Evolutionary conservation across 2,797 vertebrate genomes (phyloP).

Genomic region (Gambusia yucatana): DNA sequence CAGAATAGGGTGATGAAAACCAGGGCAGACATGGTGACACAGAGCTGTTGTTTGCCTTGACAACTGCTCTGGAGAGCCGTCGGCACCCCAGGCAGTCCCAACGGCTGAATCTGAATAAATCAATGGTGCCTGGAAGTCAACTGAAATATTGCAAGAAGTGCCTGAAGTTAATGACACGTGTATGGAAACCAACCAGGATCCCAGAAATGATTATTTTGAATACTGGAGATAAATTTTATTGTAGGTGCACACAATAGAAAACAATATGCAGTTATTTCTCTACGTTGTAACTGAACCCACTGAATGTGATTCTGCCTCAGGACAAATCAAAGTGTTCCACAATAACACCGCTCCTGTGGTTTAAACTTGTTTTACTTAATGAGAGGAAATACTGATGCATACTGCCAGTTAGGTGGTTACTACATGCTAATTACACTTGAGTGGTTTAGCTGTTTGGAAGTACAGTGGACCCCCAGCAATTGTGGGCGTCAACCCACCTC

Average conservation of each 20-base stretch:
- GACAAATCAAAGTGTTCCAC: not conserved
- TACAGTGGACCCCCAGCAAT: too few relatives aligned
- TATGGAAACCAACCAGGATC: not conserved
- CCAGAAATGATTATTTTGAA: not conserved
- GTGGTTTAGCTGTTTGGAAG: too few relatives aligned
- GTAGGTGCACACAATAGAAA: too few relatives aligned
- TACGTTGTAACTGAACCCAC: too few relatives aligned
- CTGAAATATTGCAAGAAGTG: not conserved
- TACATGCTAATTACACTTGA: too few relatives aligned
- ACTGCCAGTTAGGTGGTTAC: too few relatives aligned
- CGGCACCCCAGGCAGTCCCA: not conserved
- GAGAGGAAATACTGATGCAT: too few relatives aligned
- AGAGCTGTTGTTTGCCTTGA: not conserved
- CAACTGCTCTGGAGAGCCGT: conserved; percentile 6
- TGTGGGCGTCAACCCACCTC: too few relatives aligned
- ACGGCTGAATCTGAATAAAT: not conserved
- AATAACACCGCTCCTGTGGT: not conserved
- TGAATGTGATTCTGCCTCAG: too few relatives aligned
- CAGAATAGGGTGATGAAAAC: not conserved
- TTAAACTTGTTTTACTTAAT: too few relatives aligned
- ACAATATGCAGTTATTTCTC: too few relatives aligned
- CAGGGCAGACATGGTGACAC: not conserved
- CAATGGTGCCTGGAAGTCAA: not conserved
- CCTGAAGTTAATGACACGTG: not conserved
- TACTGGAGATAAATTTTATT: too few relatives aligned